Conservation (phyloP, 2,113 vertebrate genomes). For the Penelope pileata region DNA sequence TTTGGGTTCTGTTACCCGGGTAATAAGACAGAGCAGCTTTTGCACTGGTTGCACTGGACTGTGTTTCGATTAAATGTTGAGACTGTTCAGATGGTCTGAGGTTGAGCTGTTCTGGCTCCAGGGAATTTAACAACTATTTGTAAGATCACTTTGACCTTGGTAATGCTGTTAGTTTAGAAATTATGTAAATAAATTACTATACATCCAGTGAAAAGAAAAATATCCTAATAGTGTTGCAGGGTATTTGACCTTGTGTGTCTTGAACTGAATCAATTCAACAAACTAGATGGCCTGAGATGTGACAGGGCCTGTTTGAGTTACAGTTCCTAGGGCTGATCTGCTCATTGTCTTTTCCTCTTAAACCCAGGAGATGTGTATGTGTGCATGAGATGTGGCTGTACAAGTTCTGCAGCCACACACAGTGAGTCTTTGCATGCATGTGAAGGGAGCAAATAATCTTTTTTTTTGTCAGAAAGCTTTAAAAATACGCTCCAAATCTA, state of each 20-base stretch:
- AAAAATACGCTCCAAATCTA: neutral
- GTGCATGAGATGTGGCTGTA: neutral
- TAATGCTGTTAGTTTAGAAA: neutral
- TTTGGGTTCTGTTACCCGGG: neutral
- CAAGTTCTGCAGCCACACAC: neutral
- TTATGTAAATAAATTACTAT: neutral
- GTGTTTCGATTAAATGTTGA: neutral
- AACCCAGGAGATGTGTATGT: neutral
- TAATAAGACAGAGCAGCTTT: neutral
- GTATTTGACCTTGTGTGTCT: neutral
- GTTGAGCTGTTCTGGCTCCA: neutral
- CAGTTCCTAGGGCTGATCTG: rapidly evolving
- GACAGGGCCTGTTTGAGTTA: neutral
- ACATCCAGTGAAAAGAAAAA: neutral
- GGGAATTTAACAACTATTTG: neutral
- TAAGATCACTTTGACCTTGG: neutral
- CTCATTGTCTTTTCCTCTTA: neutral
- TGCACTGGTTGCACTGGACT: rapidly evolving
- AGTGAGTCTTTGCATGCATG: neutral
- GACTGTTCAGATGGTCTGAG: neutral
- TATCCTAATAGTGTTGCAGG: neutral
- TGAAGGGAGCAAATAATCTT: neutral
- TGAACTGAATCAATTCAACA: neutral
- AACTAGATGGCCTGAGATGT: neutral
- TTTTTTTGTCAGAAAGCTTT: neutral